Base-by-base conservation (phyloP, 2,797 vertebrate species). In the Rhodeus uyekii region DNA sequence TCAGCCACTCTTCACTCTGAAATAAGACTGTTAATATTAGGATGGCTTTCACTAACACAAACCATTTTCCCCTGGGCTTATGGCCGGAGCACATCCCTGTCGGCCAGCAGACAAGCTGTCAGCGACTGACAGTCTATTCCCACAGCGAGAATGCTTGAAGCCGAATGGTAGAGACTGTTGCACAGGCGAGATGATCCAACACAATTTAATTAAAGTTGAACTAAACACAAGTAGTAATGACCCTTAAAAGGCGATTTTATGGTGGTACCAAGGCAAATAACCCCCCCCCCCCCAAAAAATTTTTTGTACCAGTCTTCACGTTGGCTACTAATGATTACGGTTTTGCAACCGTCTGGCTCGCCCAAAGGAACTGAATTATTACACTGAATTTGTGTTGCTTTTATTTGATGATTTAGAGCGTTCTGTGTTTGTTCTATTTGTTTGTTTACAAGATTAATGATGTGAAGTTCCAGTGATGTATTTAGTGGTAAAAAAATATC, bases 1-100 rank as follows among this genome's bases (percentile, higher is more conserved):
- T 77, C 67, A 55, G 76, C 29, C 18, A 50, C 61, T 61, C 39
- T 19, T 72, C 76, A 50, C 63, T 78, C 76, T 83, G 71, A 84
- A 86, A 82, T 86, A 76, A 87, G 80, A 86, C 58, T 73, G 74
- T 76, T 85, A 82, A 85, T 85, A 82, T 85, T 63, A 82, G 80
- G 73, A 79, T 86, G 82, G 68, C 48, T 82, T 76, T 65, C 60
- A 29, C 67, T 65, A 76, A 82, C 68, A 69, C 81, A 76, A 65
- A 68, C 60, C 77, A 76, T 85, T 87, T 78, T 85, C 86, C 77
- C 46, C 78, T 22, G 83, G 84, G 81, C 73, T 77, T 36, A 78
- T 67, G 58, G 73, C 85, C 58, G 68, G 65, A 68, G 86, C 85
- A 78, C 44, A 22, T 53, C 73, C 39, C 78, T 85, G 76, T 83